Base-by-base conservation (phyloP, 2,797 vertebrate genomes). In the Pitangus sulphuratus region DNA sequence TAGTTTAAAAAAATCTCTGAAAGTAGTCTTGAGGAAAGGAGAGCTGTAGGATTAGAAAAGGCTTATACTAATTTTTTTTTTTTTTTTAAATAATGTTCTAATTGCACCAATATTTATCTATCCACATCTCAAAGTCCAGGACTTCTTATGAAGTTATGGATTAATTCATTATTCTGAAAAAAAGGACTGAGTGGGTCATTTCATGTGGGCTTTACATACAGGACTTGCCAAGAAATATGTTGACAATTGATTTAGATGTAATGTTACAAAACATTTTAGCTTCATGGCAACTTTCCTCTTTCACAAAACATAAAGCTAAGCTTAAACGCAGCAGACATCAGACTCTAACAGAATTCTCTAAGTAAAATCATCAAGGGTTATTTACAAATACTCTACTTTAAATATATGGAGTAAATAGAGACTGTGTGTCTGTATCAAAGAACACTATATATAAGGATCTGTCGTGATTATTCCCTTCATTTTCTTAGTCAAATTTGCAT, bases 401-500 rank as follows among this genome's bases (percentile, higher is more conserved):
- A 89, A 75, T 81, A 51, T 60, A 11, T 87, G 20, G 30, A 62
- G 35, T 57, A 71, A 86, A 44, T 26, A 42, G 35, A 64, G 47
- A 69, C 1, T 2, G 3, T 28, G 24, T 37, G 20, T 66, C 30
- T 76, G 11, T 61, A 47, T 87, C 45, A 79, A 89, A 89, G 42
- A 86, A 56, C 28, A 44, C 28, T 56, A 80, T 68, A 35, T 78
- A 77, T 42, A 37, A 93, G 84, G 47, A 88, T 79, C 42, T 87
- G 77, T 80, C 77, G 62, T 68, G 88, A 62, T 92, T 94, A 84
- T 78, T 93, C 71, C 40, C 48, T 93, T 72, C 74, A 85, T 54
- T 91, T 97, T 97, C 57, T 85, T 89, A 86, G 60, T 80, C 54
- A 79, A 25, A 87, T 94, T 92, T 94, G n/a, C 68, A 72, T 94